These are phyloP conservation scores for Lytechinus variegatus DNA, from an alignment of 35 echinoderm and acorn worm species.

Conservation along the genomic window DNA sequence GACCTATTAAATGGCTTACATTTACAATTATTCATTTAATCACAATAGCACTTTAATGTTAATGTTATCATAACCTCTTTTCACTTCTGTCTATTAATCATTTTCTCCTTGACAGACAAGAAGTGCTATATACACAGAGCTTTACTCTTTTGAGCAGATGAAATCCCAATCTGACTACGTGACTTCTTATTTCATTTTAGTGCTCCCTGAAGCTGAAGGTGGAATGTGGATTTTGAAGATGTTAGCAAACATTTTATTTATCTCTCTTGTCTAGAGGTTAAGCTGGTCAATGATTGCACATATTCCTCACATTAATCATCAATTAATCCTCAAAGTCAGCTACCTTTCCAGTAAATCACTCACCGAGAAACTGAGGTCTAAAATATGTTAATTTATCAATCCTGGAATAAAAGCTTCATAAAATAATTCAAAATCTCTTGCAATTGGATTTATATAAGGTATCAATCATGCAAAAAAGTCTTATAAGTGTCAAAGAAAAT, in stretches of 20 bases:
- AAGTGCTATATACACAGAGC: background rate
- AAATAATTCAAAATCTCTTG: too few species aligned
- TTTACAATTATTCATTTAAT: background rate
- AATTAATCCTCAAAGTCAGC: background rate
- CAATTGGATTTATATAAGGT: too few species aligned
- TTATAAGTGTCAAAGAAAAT: too few species aligned
- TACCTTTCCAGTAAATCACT: background rate
- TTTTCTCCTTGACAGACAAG: background rate
- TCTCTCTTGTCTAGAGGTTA: background rate
- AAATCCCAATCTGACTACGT: background rate
- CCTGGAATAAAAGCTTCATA: background rate
- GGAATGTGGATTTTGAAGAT: background rate
- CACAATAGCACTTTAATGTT: background rate
- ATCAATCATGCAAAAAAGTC: too few species aligned
- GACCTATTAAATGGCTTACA: background rate
- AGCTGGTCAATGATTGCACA: background rate
- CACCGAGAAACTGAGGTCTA: background rate
- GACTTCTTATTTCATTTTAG: background rate
- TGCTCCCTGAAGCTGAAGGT: background rate
- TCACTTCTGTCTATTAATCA: background rate
- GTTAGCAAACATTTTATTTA: background rate
- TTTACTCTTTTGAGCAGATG: background rate
- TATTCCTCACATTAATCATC: background rate
- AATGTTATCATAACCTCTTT: background rate
- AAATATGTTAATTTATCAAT: background rate